A percentile compares a stretch with the other conserved stretches of the same genome.
Evolutionary conservation across 2,888 invertebrate genomes (phyloP).

Genomic region (Hemicrepidius hirtus): DNA sequence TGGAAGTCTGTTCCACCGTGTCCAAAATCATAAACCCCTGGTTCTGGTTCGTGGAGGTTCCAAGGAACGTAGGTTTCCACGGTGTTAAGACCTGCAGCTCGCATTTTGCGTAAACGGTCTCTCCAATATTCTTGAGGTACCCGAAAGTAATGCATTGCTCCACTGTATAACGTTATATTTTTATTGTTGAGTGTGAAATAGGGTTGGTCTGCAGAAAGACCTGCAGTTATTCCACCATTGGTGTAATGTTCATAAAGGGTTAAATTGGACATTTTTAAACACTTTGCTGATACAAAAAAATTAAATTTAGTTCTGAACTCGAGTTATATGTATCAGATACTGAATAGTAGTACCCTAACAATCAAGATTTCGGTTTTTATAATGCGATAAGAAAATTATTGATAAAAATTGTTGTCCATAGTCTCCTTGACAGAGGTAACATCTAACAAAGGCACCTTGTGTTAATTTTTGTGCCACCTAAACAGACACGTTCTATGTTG

Average conservation of each 20-base stretch:
- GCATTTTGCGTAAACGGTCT: conserved; percentile 83
- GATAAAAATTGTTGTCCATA: no score
- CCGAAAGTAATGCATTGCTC: conserved; percentile 89
- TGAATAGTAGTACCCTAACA: no score
- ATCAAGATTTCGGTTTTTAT: no score
- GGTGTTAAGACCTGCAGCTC: conserved; percentile 90
- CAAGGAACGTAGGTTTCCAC: conserved; percentile 91
- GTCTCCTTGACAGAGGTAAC: no score
- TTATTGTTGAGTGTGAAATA: conserved; percentile 71
- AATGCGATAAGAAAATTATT: no score
- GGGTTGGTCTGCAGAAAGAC: conserved; percentile 63
- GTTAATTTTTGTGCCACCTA: no score
- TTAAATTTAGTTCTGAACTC: no score
- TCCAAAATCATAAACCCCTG: conserved; percentile 77
- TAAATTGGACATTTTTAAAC: conserved; percentile 37
- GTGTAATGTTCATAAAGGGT: conserved; percentile 72
- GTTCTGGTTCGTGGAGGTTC: conserved; percentile 90
- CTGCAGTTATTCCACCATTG: conserved; percentile 64
- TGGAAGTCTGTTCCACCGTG: conserved; percentile 80
- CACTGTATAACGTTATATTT: conserved; percentile 71
- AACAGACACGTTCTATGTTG: no score
- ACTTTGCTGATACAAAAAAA: no score
- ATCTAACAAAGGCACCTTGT: no score
- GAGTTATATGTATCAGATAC: no score
- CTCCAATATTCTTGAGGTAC: conserved; percentile 87